phyloP scores from a whole-genome alignment of 2,888 invertebrate genomes.

The Luperina nickerlii region DNA sequence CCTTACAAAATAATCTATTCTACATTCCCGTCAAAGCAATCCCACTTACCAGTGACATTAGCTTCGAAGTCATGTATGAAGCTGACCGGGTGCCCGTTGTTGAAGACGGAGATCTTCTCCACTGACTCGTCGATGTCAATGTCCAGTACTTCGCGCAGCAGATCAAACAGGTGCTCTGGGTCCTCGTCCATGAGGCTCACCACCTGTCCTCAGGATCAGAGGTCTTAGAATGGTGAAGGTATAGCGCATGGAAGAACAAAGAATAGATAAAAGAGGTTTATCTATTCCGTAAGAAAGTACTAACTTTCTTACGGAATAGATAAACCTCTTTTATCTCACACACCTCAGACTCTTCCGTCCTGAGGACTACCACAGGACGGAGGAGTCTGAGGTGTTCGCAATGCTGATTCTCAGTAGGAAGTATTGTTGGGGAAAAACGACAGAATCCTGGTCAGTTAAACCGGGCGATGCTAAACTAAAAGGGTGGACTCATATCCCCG shows the following conservation, averaged over 20 bases:
- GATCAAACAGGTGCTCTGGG: constrained; percentile 76
- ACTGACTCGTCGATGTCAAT: constrained; percentile 92
- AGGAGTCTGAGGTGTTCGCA: background rate
- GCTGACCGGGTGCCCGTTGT: constrained; percentile 94
- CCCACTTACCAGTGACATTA: constrained; percentile 90
- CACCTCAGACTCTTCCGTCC: too few species aligned
- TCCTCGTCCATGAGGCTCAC: constrained; percentile 74
- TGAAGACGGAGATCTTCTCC: constrained; percentile 96
- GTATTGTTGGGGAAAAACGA: background rate
- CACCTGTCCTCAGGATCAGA: constrained; percentile 61
- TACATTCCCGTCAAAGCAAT: background rate
- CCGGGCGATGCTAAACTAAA: too few species aligned
- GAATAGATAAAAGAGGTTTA: background rate
- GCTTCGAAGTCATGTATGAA: constrained; percentile 98
- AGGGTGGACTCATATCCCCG: background rate
- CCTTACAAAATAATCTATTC: background rate
- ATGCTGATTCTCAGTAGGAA: background rate
- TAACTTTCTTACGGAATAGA: too few species aligned
- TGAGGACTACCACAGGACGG: too few species aligned
- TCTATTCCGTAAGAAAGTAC: background rate
- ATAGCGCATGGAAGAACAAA: background rate
- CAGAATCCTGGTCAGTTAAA: too few species aligned
- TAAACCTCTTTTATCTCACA: too few species aligned
- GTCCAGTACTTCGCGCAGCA: constrained; percentile 95
- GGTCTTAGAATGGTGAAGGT: background rate